These are phyloP conservation scores for Oedothorax gibbosus DNA, from an alignment of 1,140 invertebrate species.

Conservation along the genomic window DNA sequence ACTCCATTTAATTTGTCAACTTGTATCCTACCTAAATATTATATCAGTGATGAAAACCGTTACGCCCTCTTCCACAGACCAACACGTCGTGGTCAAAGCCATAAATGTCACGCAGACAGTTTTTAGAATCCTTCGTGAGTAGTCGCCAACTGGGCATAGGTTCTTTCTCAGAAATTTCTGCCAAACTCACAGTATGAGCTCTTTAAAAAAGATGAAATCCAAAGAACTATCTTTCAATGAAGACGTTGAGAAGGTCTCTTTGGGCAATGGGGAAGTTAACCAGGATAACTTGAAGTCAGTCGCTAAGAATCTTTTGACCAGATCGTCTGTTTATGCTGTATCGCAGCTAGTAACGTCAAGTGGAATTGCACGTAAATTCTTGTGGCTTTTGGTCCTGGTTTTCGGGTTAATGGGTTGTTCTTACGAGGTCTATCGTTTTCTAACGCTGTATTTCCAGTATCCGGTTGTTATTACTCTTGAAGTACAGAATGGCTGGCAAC, in stretches of 20 bases:
- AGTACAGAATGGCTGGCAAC: conserved; percentile 44
- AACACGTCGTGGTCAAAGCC: too few relatives aligned
- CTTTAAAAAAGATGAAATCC: too few relatives aligned
- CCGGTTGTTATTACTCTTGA: conserved; percentile 54
- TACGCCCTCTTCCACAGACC: too few relatives aligned
- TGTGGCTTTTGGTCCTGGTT: conserved; percentile 43
- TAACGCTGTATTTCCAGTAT: conserved; percentile 56
- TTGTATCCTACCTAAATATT: too few relatives aligned
- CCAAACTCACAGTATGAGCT: too few relatives aligned
- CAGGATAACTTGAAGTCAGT: conserved; percentile 40
- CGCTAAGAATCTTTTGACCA: conserved; percentile 27
- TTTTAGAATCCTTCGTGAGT: too few relatives aligned
- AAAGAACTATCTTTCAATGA: background rate
- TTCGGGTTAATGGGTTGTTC: conserved; percentile 31
- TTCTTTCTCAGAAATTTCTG: too few relatives aligned
- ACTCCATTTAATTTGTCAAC: too few relatives aligned
- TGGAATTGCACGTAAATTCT: conserved; percentile 13
- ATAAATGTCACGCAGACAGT: too few relatives aligned
- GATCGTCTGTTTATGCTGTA: conserved; percentile 49
- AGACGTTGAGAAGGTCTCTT: conserved; percentile 4
- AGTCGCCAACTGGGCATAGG: too few relatives aligned
- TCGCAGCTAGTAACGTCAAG: conserved; percentile 42
- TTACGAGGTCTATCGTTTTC: conserved; percentile 43
- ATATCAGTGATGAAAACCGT: too few relatives aligned
- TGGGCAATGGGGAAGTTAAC: background rate